phyloP scores from a whole-genome alignment of 2,113 vertebrate genomes.

The Nyctereutes procyonoides region DNA sequence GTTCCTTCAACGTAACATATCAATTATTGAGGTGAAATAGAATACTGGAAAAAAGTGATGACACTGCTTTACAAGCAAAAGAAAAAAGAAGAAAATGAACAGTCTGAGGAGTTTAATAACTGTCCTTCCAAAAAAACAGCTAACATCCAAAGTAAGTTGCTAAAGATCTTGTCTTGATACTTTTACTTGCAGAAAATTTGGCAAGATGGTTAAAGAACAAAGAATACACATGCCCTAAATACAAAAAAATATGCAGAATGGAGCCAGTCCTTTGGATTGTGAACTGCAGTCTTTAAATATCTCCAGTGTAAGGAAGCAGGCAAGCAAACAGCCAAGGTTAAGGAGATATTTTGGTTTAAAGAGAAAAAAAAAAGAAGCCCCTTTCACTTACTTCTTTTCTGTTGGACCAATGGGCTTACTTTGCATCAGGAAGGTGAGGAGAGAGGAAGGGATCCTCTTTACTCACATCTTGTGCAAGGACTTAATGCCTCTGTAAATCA shows the following conservation, averaged over 20 bases:
- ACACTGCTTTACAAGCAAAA: conserved; percentile 33
- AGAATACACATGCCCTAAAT: background rate
- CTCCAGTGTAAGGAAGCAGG: background rate
- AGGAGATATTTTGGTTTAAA: background rate
- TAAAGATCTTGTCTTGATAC: background rate
- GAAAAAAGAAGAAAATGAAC: background rate
- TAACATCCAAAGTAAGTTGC: background rate
- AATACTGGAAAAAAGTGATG: conserved; percentile 47
- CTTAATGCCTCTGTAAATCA: background rate
- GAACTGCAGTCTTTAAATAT: fast-evolving
- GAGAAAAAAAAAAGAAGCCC: background rate
- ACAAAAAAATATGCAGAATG: background rate
- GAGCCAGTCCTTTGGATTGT: background rate
- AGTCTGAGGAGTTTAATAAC: background rate
- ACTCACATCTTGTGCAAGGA: fast-evolving
- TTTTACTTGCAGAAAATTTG: conserved; percentile 3
- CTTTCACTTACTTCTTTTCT: background rate
- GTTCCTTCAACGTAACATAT: conserved; percentile 68
- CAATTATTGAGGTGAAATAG: conserved; percentile 73
- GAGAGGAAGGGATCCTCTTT: background rate
- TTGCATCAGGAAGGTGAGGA: background rate
- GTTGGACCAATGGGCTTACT: background rate
- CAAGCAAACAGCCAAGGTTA: background rate
- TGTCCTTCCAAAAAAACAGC: background rate
- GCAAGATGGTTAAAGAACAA: background rate